A percentile compares a stretch with the other conserved stretches of the same genome.
Conservation (phyloP, 2,113 vertebrate species). For the Dicerorhinus sumatrensis region DNA sequence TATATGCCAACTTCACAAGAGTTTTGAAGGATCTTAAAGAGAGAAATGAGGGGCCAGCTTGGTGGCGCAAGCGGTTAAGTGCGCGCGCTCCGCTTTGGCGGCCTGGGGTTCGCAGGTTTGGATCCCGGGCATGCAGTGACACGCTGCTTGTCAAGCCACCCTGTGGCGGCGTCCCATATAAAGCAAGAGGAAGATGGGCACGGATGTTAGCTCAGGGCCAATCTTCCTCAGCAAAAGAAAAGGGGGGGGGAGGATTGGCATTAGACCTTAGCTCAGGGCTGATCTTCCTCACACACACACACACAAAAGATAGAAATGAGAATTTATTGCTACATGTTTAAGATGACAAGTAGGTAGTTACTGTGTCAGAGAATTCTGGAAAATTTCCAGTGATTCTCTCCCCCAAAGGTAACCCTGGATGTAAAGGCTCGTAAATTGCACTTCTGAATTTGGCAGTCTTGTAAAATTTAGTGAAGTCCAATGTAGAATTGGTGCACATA, state of each 20-base stretch:
- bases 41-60: neutral
- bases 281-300: too few species aligned
- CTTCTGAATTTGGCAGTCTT: neutral
- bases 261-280: too few species aligned
- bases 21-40: neutral
- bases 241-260: too few species aligned
- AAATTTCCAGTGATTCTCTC: neutral
- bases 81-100: too few species aligned
- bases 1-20: neutral
- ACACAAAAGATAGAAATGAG: neutral
- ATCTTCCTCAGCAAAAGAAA: too few species aligned
- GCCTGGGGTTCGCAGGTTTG: too few species aligned
- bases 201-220: too few species aligned
- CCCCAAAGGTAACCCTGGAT: neutral
- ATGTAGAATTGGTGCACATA: neutral
- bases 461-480: neutral
- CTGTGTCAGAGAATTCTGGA: neutral
- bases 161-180: too few species aligned
- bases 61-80: too few species aligned
- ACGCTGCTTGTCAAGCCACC: too few species aligned
- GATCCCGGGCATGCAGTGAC: too few species aligned
- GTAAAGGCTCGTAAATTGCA: neutral
- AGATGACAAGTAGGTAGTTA: neutral
- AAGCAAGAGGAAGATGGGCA: too few species aligned
- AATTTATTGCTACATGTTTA: neutral